phyloP scores from a whole-genome alignment of 2,888 invertebrate genomes.

The Heteromyza rotundicornis region DNA sequence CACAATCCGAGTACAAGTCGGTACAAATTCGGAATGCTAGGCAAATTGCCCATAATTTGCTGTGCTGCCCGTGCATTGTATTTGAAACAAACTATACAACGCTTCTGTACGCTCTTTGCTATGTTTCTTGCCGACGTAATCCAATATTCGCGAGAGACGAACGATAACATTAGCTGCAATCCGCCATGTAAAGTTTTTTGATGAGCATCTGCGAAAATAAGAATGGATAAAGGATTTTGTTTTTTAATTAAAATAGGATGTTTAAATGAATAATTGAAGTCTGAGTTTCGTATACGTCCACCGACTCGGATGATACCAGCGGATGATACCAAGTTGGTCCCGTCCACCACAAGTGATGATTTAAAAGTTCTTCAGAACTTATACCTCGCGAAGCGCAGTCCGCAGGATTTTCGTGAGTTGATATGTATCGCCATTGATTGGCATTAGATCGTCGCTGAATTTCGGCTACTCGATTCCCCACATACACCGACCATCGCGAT shows the following conservation, averaged over 20 bases:
- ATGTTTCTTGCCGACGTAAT: constrained; percentile 4
- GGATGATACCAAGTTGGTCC: too few relatives aligned
- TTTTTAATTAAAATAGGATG: constrained; percentile 25
- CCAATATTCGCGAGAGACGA: constrained; percentile 13
- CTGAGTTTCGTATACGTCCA: constrained; percentile 25
- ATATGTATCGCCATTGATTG: too few relatives aligned
- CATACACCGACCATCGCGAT: constrained; percentile 15
- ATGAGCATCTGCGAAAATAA: constrained; percentile 23
- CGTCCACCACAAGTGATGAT: too few relatives aligned
- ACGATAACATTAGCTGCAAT: constrained; percentile 11
- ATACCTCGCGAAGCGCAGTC: too few relatives aligned
- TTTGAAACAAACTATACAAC: constrained; percentile 15
- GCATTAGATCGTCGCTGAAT: not conserved
- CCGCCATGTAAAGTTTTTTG: constrained; percentile 17
- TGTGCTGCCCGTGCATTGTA: constrained; percentile 16
- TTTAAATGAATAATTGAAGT: constrained; percentile 14
- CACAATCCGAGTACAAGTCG: constrained; percentile 19
- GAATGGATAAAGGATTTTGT: constrained; percentile 18
- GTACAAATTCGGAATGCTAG: constrained; percentile 12
- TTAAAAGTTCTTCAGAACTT: too few relatives aligned
- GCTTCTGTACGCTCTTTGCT: constrained; percentile 3
- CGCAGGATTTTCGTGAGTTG: too few relatives aligned
- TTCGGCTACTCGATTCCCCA: constrained; percentile 9
- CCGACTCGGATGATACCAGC: too few relatives aligned
- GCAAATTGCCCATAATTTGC: constrained; percentile 22